These are phyloP conservation scores for Rutilus rutilus DNA, from an alignment of 2,113 vertebrate species.

Conservation along the genomic window DNA sequence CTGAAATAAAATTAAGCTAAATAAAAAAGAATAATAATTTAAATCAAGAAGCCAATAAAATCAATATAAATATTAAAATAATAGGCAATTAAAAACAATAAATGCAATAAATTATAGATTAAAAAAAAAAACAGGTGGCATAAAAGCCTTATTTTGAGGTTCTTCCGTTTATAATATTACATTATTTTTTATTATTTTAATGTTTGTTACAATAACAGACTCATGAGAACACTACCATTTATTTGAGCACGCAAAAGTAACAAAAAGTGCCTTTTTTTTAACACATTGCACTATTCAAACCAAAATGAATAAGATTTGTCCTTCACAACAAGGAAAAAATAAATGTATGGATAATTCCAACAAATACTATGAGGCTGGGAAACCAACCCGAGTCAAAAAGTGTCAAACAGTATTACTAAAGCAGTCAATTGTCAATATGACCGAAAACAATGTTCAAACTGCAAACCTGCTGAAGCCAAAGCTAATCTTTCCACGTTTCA, in stretches of 20 bases:
- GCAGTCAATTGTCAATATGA: conserved; percentile 22
- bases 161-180: neutral
- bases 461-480: neutral
- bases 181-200: neutral
- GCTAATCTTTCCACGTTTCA: neutral
- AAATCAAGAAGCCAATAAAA: no score
- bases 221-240: conserved; percentile 23
- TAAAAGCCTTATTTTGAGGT: no score
- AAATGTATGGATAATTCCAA: neutral
- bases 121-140: no score
- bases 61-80: no score
- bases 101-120: no score
- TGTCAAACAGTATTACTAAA: neutral
- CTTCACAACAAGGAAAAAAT: neutral
- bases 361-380: neutral
- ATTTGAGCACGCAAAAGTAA: conserved; percentile 30
- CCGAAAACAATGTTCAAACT: neutral
- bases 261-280: conserved; percentile 15
- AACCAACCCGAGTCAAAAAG: conserved; percentile 13
- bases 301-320: neutral
- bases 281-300: conserved; percentile 27
- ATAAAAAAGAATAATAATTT: no score
- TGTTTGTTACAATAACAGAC: neutral
- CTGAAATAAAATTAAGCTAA: no score
- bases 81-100: neutral